Base-by-base conservation (phyloP, 2,888 invertebrate genomes). In the Strigamia transsilvanica region DNA sequence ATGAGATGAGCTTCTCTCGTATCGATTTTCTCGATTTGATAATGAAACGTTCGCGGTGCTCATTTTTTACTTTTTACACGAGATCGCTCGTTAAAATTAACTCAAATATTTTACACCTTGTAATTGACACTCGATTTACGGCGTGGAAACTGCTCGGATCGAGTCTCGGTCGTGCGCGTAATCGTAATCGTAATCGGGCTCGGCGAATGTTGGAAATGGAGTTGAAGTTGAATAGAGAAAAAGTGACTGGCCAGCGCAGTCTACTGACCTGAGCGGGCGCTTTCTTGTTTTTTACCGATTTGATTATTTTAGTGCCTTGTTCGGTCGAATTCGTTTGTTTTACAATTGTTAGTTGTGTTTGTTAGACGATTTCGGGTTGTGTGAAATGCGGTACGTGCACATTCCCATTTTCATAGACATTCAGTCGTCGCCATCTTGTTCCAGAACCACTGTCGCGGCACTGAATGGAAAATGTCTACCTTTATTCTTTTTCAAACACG, bases 1-100 rank as follows among this genome's bases (percentile, higher is more conserved):
- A 73, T 73, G 73, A 73, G 73, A 73, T 73, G 73, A 73, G 73
- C 73, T 73, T 73, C 73, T 32, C 73, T 73, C 73, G 73, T 73
- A 73, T 73, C 73, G 73, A 73, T 73, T 73, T 73, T 73, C 73
- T 73, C 27, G 13, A 73, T 73, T 73, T 73, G 73, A 73, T 73
- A 73, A 73, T 73, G 73, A 73, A 73, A 73, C 23, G 32, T 27
- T 73, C 73, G 32, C 32, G 73, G 73, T 73, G 73, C 73, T 73
- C 73, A 73, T 10, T 73, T n/a, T n/a, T n/a, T n/a, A n/a, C n/a
- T n/a, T n/a, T 73, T 73, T 32, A 73, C 32, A n/a, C 27, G 2
- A 73, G 32, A 73, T 73, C 73, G 73, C 13, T 51, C 56, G 56
- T 34, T 80, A 51, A 56, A 80, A 21, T 41, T 13, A 56, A 51